A percentile compares a stretch with the other conserved stretches of the same genome.
These are phyloP conservation scores for Artibeus lituratus DNA, from an alignment of 2,797 vertebrate species.

Conservation along the genomic window DNA sequence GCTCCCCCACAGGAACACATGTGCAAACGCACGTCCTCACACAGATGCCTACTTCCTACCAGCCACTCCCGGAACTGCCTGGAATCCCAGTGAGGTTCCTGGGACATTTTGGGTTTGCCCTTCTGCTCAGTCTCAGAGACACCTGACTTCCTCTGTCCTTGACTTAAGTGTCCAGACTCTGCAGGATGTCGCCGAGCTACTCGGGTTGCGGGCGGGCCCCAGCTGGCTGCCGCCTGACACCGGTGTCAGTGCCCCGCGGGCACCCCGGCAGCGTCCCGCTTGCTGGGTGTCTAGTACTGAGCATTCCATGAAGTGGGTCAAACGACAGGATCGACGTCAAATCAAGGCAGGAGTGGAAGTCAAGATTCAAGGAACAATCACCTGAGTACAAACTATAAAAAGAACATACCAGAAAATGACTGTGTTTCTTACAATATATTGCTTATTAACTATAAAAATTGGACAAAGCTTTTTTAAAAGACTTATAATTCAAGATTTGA, in stretches of 20 bases:
- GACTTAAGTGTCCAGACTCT: not conserved
- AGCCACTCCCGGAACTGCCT: not conserved
- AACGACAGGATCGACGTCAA: not conserved
- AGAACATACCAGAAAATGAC: not conserved
- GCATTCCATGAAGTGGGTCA: not conserved
- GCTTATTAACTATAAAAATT: not conserved
- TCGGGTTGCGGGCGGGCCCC: not conserved
- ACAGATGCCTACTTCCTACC: not conserved
- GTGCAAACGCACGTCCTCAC: not conserved
- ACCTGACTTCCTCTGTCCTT: not conserved
- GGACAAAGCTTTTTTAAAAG: not conserved
- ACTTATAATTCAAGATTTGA: not conserved
- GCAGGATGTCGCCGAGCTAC: not conserved
- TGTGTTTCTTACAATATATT: not conserved
- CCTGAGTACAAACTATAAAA: not conserved
- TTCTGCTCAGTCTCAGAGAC: not conserved
- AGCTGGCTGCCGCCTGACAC: not conserved
- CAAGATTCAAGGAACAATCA: not conserved
- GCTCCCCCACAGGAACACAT: not conserved
- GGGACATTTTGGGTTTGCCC: not conserved
- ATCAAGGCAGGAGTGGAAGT: not conserved
- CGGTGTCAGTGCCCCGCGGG: fast-evolving
- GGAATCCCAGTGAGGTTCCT: not conserved
- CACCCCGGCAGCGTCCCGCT: fast-evolving
- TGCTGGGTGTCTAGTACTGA: fast-evolving